A percentile compares a stretch with the other conserved stretches of the same genome.
phyloP scores from a whole-genome alignment of 2,797 vertebrate species.

The Neomorphus geoffroyi region DNA sequence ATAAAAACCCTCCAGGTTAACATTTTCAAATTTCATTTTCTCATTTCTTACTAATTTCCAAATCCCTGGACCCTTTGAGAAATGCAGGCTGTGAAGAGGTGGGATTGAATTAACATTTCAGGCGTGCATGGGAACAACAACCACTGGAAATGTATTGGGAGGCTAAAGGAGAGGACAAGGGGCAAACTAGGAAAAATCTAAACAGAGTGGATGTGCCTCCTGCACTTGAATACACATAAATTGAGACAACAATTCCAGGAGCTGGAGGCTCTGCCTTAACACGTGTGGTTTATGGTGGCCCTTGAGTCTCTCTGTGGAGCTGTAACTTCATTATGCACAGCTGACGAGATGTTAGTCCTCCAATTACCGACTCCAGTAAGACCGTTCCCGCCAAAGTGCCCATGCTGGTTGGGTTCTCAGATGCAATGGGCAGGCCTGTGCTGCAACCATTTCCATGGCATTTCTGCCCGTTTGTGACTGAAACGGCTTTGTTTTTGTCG shows the following conservation, averaged over 20 bases:
- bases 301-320: slow-evolving; percentile 32
- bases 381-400: neutral
- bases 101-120: slow-evolving; percentile 2
- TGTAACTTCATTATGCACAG: slow-evolving; percentile 30
- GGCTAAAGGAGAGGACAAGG: slow-evolving; percentile 62
- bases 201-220: slow-evolving; percentile 1
- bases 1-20: slow-evolving; percentile 19
- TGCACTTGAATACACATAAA: slow-evolving; percentile 47
- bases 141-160: neutral
- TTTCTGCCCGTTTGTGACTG: neutral
- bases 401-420: neutral
- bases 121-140: neutral
- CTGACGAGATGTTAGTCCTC: slow-evolving; percentile 33
- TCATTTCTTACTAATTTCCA: slow-evolving; percentile 2
- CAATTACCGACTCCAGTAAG: slow-evolving; percentile 7
- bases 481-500: slow-evolving; percentile 3
- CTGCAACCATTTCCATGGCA: neutral
- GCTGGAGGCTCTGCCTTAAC: slow-evolving; percentile 48
- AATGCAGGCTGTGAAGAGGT: neutral
- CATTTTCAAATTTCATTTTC: neutral
- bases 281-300: slow-evolving; percentile 50
- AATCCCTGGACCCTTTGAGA: neutral
- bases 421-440: neutral
- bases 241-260: slow-evolving; percentile 55
- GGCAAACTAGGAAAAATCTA: slow-evolving; percentile 38